phyloP scores from a whole-genome alignment of 2,797 vertebrate genomes.

The Siniperca scherzeri region DNA sequence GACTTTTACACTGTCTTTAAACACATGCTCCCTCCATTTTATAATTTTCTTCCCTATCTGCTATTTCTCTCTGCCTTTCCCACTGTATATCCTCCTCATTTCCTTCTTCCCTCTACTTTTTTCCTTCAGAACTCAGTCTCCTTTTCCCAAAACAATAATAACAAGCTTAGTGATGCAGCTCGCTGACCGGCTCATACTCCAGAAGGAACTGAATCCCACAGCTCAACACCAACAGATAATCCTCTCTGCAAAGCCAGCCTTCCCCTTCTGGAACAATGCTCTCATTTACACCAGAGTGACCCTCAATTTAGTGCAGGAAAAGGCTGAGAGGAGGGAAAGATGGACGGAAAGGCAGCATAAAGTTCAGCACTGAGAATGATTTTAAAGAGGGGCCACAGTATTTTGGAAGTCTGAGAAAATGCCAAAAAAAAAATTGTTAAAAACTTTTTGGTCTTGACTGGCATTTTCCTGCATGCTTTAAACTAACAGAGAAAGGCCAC shows the following conservation, averaged over 20 bases:
- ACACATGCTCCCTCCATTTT: slow-evolving; percentile 29
- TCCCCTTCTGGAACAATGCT: slow-evolving; percentile 81
- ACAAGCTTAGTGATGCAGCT: slow-evolving; percentile 83
- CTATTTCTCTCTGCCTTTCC: neutral
- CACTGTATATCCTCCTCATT: slow-evolving; percentile 26
- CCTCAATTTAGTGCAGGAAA: slow-evolving; percentile 64
- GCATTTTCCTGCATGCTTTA: slow-evolving; percentile 24
- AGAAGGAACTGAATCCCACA: slow-evolving; percentile 79
- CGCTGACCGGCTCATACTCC: slow-evolving; percentile 80
- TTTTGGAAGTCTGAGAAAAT: slow-evolving; percentile 25
- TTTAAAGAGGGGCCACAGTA: slow-evolving; percentile 23
- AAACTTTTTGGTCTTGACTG: slow-evolving; percentile 26
- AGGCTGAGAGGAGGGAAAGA: slow-evolving; percentile 33
- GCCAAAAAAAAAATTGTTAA: slow-evolving; percentile 6
- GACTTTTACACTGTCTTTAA: slow-evolving; percentile 20
- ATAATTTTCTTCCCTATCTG: neutral
- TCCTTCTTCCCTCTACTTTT: slow-evolving; percentile 33
- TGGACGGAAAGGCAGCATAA: slow-evolving; percentile 16
- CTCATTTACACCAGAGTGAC: slow-evolving; percentile 80
- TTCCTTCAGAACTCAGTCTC: slow-evolving; percentile 50
- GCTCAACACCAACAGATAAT: slow-evolving; percentile 83
- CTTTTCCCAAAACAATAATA: slow-evolving; percentile 80
- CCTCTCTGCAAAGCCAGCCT: slow-evolving; percentile 81
- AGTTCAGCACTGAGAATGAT: slow-evolving; percentile 18
- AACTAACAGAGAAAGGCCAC: slow-evolving; percentile 23